phyloP scores from a whole-genome alignment of 2,797 vertebrate species.

The Argya squamiceps region DNA sequence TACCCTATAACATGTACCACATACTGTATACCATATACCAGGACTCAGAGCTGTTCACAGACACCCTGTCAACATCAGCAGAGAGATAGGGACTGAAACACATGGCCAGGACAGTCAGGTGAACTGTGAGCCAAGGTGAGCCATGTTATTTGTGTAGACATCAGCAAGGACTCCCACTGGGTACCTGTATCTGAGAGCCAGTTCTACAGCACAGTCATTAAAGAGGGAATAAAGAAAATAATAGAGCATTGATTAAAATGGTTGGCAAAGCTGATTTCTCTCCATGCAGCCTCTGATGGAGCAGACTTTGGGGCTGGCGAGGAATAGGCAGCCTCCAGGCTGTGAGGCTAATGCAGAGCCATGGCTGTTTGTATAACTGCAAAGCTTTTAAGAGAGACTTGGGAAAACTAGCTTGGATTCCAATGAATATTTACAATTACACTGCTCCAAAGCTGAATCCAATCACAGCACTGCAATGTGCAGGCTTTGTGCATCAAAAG shows the following conservation, averaged over 20 bases:
- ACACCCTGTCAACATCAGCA: neutral
- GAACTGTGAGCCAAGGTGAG: neutral
- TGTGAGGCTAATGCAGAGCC: constrained; percentile 46
- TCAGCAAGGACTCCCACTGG: neutral
- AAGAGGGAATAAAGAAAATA: constrained; percentile 58
- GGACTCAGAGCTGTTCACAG: neutral
- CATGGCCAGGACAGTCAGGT: neutral
- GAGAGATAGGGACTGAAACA: neutral
- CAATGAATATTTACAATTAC: constrained; percentile 81
- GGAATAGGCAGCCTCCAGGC: constrained; percentile 65
- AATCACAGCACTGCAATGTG: constrained; percentile 71
- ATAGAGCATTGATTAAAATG: constrained; percentile 37
- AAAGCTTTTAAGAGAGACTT: constrained; percentile 70
- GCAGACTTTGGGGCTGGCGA: constrained; percentile 48
- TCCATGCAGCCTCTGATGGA: constrained; percentile 35
- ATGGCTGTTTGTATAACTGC: constrained; percentile 75
- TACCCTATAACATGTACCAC: fast-evolving
- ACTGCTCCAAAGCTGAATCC: constrained; percentile 69
- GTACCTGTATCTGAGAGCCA: neutral
- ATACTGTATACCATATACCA: fast-evolving
- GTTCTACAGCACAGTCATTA: constrained; percentile 6
- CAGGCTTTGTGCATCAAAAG: constrained; percentile 76
- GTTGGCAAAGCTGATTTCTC: constrained; percentile 44
- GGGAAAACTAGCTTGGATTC: constrained; percentile 73
- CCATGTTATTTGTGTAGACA: neutral